Evolutionary conservation across 2,797 vertebrate genomes (phyloP), one percentile per base, ranked within the genome.

Genomic region (Coluber constrictor): DNA sequence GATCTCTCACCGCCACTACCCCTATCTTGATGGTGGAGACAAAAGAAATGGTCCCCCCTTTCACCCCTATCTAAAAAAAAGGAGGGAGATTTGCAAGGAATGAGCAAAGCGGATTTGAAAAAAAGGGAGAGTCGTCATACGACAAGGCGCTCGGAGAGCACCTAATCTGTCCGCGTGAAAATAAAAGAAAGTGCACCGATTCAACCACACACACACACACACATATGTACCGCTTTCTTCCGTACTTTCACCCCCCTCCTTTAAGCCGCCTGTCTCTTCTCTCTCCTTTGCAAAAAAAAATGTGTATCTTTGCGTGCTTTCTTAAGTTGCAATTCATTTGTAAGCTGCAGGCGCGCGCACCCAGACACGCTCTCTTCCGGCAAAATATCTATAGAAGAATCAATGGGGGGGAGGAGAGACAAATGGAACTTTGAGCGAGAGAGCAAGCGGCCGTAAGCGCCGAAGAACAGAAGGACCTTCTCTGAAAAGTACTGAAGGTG

Each of bases 251-350:
- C 32, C 56, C 32, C 32, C 25, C 15, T 37, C 27, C n/a, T 25
- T 15, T 61, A 70, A 91, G 43, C 66, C 27, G 57, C 37, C 56
- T 74, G 89, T n/a, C 63, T 91, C 70, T 25, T 43, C 87, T 43
- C 57, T 47, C 20, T 23, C 43, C 37, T 15, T 20, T 55, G 47
- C 20, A 89, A 27, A 25, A 12, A 6, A 60, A 51, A 47, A 61
- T 9, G 59, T 60, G 37, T 55, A 47, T 87, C 47, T 87, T 91
- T 47, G 86, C 87, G 10, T 47, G 87, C 55, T 92, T 88, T 66
- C 61, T 87, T 92, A 92, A 92, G 91, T 92, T 92, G 87, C 87
- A 88, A 88, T 88, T 74, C 91, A 59, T 92, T 92, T 74, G 91
- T 88, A 92, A 60, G 91, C 91, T 88, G 91, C 86, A 92, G 87